Conservation (phyloP, 2,113 vertebrate species). For the Columba janthina region DNA sequence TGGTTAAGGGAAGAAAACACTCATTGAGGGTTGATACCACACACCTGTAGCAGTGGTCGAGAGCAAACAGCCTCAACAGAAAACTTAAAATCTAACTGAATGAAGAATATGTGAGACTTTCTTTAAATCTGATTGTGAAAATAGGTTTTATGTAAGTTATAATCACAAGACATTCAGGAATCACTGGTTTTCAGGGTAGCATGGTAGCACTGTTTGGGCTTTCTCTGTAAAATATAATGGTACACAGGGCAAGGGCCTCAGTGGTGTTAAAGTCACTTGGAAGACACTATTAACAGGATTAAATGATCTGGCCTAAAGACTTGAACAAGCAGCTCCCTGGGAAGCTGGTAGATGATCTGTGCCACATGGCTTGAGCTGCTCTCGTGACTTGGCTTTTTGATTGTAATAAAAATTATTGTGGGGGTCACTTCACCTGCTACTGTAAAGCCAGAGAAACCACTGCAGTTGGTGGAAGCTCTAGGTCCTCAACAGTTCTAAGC, state of each 20-base stretch:
- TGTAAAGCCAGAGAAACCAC: background rate
- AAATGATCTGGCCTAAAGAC: background rate
- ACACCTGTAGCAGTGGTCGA: too few relatives aligned
- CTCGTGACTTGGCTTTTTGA: background rate
- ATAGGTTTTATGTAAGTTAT: background rate
- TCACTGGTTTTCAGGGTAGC: background rate
- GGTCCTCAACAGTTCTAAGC: background rate
- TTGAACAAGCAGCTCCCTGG: background rate
- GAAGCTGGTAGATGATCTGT: constrained; percentile 9
- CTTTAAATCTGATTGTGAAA: background rate
- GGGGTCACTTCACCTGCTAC: background rate
- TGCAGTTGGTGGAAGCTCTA: background rate
- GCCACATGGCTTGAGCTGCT: constrained; percentile 1
- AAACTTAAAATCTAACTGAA: background rate
- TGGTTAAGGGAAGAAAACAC: background rate
- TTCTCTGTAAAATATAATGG: background rate
- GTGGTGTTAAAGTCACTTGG: background rate
- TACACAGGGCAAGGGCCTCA: background rate
- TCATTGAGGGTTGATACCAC: background rate
- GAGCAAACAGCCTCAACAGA: background rate
- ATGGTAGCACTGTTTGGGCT: background rate
- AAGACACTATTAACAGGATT: constrained; percentile 10
- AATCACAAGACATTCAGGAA: background rate
- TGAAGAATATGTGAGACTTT: accelerated
- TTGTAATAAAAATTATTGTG: background rate